Evolutionary conservation across 2,113 vertebrate species (phyloP).

Genomic region (Bujurquina vittata): DNA sequence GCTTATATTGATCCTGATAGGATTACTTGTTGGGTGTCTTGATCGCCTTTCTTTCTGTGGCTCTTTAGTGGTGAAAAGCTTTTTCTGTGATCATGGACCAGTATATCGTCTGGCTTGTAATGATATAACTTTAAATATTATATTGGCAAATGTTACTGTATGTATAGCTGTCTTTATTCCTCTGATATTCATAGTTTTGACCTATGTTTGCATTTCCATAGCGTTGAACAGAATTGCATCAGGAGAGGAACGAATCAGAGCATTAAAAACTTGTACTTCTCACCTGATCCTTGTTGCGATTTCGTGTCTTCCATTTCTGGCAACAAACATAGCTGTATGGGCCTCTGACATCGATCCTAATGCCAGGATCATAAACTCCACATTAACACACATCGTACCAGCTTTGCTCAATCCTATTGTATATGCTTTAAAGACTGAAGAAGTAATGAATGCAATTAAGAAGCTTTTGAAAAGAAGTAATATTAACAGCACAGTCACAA

Average conservation of each 20-base stretch:
- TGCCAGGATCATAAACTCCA: slow-evolving; percentile 62
- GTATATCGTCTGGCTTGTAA: slow-evolving; percentile 62
- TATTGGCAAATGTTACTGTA: not conserved
- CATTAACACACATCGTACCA: slow-evolving; percentile 57
- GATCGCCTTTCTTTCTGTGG: slow-evolving; percentile 71
- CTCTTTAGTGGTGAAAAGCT: slow-evolving; percentile 59
- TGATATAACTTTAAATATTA: slow-evolving; percentile 1
- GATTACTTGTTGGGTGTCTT: slow-evolving; percentile 11
- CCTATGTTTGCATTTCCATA: not conserved
- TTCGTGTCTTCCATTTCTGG: slow-evolving; percentile 9
- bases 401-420: slow-evolving; percentile 70
- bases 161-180: not conserved
- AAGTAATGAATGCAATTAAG: slow-evolving; percentile 53
- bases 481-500: not conserved
- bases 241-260: slow-evolving; percentile 50
- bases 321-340: not conserved
- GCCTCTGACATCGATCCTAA: slow-evolving; percentile 40
- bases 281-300: slow-evolving; percentile 68
- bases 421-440: slow-evolving; percentile 72
- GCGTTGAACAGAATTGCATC: slow-evolving; percentile 30
- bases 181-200: not conserved
- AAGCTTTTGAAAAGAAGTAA: slow-evolving; percentile 32
- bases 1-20: not conserved
- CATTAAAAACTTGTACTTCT: slow-evolving; percentile 69
- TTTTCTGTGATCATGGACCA: slow-evolving; percentile 73